Evolutionary conservation across 2,797 vertebrate species (phyloP), one percentile per base, ranked within the genome.

Genomic region (Gambusia yucatana): DNA sequence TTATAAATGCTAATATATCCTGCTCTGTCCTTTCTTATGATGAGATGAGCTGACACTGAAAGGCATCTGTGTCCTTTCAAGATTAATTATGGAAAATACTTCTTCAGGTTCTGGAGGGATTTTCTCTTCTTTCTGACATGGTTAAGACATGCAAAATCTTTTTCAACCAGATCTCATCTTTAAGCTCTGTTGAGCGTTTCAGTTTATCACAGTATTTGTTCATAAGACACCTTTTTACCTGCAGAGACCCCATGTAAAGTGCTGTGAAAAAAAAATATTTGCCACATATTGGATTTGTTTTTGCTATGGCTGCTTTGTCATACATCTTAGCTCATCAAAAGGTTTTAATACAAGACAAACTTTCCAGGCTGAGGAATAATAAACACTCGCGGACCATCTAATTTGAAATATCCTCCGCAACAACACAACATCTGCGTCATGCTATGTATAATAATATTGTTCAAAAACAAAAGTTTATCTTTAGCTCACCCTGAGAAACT

Each of bases 1-100:
- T 95, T 89, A 86, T 55, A 86, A 88, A 96, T 95, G 93, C 86
- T 91, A 95, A 96, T 95, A 83, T 92, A 94, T 92, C 89, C 92
- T 63, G 79, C 83, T 82, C 74, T 88, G 88, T 94, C 92, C 92
- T 91, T 92, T 88, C 83, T 80, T 76, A 71, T 78, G 84, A 91
- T 79, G 82, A 86, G 86, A 36, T 67, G 84, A 84, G 77, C 17
- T 83, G 88, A 89, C 43, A 59, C 73, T 89, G 87, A 92, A 82
- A 87, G 92, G 89, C 92, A 91, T 76, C 75, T 16, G 59, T 85
- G 83, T 88, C 86, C 87, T 88, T 87, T 90, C 63, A 88, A 85
- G 83, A 90, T 86, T 81, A 88, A 90, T 83, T 88, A 91, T 88
- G 87, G 67, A 80, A 92, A 90, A 89, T 79, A 79, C 72, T 47